Evolutionary conservation across 2,888 invertebrate genomes (phyloP).

Genomic region (Philopedon plagiatum): DNA sequence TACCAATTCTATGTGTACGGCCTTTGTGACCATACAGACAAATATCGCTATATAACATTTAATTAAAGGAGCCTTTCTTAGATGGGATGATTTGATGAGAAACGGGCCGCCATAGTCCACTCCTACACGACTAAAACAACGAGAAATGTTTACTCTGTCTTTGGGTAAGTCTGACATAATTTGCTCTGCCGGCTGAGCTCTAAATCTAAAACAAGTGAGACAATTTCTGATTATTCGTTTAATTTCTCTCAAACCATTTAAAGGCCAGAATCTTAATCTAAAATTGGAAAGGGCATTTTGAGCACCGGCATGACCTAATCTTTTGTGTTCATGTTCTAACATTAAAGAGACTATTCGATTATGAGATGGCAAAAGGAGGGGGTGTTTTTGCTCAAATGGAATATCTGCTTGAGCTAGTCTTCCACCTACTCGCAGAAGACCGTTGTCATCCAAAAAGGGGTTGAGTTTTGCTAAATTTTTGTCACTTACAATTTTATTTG

Average conservation of each 20-base stretch:
- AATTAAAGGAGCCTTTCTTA: slow-evolving; percentile 5
- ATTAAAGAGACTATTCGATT: slow-evolving; percentile 39
- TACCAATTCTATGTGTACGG: slow-evolving; percentile 14
- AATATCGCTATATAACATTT: slow-evolving; percentile 25
- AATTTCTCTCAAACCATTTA: slow-evolving; percentile 33
- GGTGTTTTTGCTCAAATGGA: slow-evolving; percentile 42
- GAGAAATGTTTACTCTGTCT: neutral
- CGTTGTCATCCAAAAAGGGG: slow-evolving; percentile 42
- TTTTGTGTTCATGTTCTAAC: slow-evolving; percentile 30
- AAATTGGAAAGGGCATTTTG: slow-evolving; percentile 48
- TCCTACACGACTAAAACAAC: slow-evolving; percentile 22
- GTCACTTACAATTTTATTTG: neutral
- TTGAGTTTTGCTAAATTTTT: slow-evolving; percentile 33
- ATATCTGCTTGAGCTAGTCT: slow-evolving; percentile 41
- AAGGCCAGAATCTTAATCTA: slow-evolving; percentile 32
- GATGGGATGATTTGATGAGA: slow-evolving; percentile 14
- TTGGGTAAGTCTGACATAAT: slow-evolving; percentile 18
- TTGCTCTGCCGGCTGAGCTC: slow-evolving; percentile 28
- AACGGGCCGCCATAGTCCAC: slow-evolving; percentile 39
- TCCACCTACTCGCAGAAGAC: slow-evolving; percentile 46
- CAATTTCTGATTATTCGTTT: slow-evolving; percentile 43
- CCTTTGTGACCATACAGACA: slow-evolving; percentile 38
- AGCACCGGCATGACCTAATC: slow-evolving; percentile 46
- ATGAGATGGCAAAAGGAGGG: slow-evolving; percentile 40
- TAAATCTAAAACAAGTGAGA: slow-evolving; percentile 42